Evolutionary conservation across 1,140 invertebrate genomes (phyloP).

Genomic region (Drosophila bocki): DNA sequence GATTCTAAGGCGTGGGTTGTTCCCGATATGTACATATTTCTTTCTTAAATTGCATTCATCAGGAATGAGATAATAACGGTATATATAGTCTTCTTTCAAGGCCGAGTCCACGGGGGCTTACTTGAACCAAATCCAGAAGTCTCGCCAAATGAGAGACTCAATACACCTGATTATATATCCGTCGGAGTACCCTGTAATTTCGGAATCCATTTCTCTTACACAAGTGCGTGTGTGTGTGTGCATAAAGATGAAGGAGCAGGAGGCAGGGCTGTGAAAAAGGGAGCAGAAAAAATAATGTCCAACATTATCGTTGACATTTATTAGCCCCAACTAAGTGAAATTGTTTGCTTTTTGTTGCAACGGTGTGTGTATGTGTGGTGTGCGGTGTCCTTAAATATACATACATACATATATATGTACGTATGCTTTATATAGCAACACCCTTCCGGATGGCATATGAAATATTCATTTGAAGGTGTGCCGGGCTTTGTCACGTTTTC

Average conservation of each 20-base stretch:
- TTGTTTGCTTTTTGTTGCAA: constrained; percentile 60
- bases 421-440: constrained; percentile 25
- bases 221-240: background rate
- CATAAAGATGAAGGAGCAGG: background rate
- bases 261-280: constrained; percentile 1
- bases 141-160: background rate
- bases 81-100: background rate
- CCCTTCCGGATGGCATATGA: constrained; percentile 52
- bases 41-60: background rate
- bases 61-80: background rate
- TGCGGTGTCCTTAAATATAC: background rate
- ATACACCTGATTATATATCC: background rate
- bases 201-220: constrained; percentile 1
- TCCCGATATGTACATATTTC: background rate
- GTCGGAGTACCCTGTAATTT: constrained; percentile 14
- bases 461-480: constrained; percentile 66
- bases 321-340: constrained; percentile 76
- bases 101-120: background rate
- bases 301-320: constrained; percentile 82
- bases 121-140: background rate
- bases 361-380: constrained; percentile 8
- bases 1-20: background rate
- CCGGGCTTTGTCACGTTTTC: constrained; percentile 66
- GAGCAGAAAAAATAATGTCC: constrained; percentile 65
- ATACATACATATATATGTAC: background rate